Evolutionary conservation across 2,888 invertebrate species (phyloP), one percentile per base, ranked within the genome.

Genomic region (Nesidiocoris tenuis): DNA sequence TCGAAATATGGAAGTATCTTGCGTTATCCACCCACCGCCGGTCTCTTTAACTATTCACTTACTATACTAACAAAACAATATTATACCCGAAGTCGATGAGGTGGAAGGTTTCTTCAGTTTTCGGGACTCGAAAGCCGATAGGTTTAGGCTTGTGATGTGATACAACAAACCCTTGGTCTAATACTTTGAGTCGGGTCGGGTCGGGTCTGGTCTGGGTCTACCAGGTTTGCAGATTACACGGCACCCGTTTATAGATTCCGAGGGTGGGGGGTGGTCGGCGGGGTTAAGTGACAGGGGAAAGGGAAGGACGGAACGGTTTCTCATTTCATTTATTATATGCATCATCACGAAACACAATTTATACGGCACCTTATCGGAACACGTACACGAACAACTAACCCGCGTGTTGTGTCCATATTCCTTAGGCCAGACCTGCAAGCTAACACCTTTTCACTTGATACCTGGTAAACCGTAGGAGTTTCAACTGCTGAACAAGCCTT

Each of bases 261-360:
- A n/a, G n/a, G n/a, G n/a, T n/a, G n/a, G n/a, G n/a, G 9, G 54
- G 16, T 54, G 7, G 16, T 54, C 54, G 19, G 59, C 18, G 59
- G 19, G 19, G 59, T 18, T 19, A n/a, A 18, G 63, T 5, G 7
- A 65, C 3, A 24, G 9, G 25, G 39, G 25, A n/a, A 22, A 24
- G 16, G 21, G 39, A 65, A 22, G 59, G 70, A 1, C 2, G 56
- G 68, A n/a, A n/a, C 22, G 72, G 61, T 19, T 61, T 61, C 72
- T 72, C 72, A 72, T 76, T 76, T 66, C 72, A 76, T 72, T 78
- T 78, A 78, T 78, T 78, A 77, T 79, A 79, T 79, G 79, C 79
- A 78, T 65, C 67, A 76, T 76, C 79, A 79, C 78, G 79, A 78
- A 79, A 78, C 77, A 76, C 78, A 79, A 78, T 79, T 79, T 79